Conservation (phyloP, 2,113 vertebrate genomes). For the Passer montanus region DNA sequence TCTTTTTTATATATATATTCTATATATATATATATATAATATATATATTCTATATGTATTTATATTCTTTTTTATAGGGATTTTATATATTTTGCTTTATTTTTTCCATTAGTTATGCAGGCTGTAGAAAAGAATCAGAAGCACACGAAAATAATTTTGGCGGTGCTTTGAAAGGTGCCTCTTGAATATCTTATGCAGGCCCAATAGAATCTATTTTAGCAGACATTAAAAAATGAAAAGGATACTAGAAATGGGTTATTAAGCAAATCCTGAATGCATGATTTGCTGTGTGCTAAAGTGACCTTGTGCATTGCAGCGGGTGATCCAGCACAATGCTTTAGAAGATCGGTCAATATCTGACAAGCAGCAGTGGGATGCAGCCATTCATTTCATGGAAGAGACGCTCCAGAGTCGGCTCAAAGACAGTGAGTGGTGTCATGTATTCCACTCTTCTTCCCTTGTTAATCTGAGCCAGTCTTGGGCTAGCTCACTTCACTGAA, state of each 20-base stretch:
- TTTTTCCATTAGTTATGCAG: not conserved
- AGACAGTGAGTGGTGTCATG: constrained; percentile 84
- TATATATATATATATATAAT: no score
- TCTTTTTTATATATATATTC: no score
- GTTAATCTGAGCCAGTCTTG: not conserved
- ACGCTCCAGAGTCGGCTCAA: constrained; percentile 91
- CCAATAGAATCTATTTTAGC: not conserved
- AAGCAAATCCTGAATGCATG: not conserved
- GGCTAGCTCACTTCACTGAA: not conserved
- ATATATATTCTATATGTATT: no score
- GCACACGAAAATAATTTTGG: not conserved
- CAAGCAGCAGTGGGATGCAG: constrained; percentile 97
- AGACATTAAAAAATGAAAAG: not conserved
- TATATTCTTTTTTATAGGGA: not conserved
- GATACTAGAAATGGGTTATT: not conserved
- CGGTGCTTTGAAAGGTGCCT: not conserved
- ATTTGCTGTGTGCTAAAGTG: not conserved
- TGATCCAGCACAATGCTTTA: constrained; percentile 98
- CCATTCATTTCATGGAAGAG: constrained; percentile 99
- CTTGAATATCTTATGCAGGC: not conserved
- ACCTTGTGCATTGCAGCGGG: constrained; percentile 76
- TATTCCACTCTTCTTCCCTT: not conserved
- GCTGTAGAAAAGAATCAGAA: not conserved
- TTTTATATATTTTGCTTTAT: not conserved
- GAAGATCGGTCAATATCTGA: constrained; percentile 98